Evolutionary conservation across 2,113 vertebrate species (phyloP).

Genomic region (Jaculus jaculus): DNA sequence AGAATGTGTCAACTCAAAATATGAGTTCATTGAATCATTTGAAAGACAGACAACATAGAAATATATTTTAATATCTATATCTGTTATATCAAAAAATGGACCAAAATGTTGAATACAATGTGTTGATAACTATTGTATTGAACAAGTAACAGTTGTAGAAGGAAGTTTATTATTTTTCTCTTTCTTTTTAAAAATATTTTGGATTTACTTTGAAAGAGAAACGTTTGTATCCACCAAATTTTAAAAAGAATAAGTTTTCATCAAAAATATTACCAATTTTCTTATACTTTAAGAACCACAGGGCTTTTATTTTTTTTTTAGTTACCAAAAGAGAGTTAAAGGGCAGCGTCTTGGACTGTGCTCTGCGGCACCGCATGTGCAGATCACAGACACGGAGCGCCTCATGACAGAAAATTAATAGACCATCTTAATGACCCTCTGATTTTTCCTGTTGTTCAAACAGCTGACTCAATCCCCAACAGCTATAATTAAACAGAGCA

Average conservation of each 20-base stretch:
- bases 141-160: not conserved
- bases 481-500: conserved; percentile 70
- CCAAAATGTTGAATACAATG: not conserved
- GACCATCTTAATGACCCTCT: conserved; percentile 60
- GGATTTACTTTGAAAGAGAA: not conserved
- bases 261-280: not conserved
- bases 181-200: not conserved
- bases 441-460: conserved; percentile 68
- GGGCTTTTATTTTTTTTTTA: not conserved
- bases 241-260: not conserved
- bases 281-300: not conserved
- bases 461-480: conserved; percentile 66
- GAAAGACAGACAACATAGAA: not conserved
- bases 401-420: conserved; percentile 66
- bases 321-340: not conserved
- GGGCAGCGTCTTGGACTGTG: conserved; percentile 15
- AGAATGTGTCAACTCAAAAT: not conserved
- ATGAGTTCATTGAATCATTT: not conserved
- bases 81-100: not conserved
- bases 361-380: not conserved
- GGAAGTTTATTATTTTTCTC: not conserved
- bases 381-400: not conserved
- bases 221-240: not conserved
- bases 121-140: not conserved
- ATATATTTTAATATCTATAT: conserved; percentile 1